Base-by-base conservation (phyloP, 2,888 invertebrate genomes). In the Pelosia muscerda region DNA sequence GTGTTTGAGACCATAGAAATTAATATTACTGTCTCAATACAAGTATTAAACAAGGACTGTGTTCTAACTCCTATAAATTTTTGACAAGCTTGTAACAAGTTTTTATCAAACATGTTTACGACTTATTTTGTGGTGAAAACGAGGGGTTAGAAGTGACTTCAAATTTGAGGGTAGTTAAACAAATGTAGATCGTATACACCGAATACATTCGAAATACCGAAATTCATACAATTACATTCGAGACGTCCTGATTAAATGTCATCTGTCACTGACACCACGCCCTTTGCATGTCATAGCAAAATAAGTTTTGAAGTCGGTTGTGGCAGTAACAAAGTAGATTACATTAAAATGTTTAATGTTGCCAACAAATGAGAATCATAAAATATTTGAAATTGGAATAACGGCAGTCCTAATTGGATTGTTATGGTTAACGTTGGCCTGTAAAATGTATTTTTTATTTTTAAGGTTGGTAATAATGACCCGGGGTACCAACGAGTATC, bases 261-360 rank as follows among this genome's bases (percentile, higher is more conserved):
- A 8, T 25, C n/a, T 26, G 42, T 55, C 49, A 49, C 26, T 61
- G 60, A 11, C 26, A 42, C 60, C 60, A 61, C 60, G 38, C 19
- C 60, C 26, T 42, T 49, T 26, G 26, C 26, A 49, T 61, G 25
- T 49, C 49, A 42, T 13, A 49, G 49, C n/a, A 61, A 61, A 60
- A 49, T 49, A 49, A 49, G 42, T 61, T 61, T 25, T 26, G 13
- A 26, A 61, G 60, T 42, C 23, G n/a, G 19, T 49, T 15, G 49
- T 26, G 26, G 42, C 42, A 26, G 25, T 23, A 22, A 49, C 6
- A 49, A n/a, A 49, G 19, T 60, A 60, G 15, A 42, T 19, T 26
- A 25, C 26, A 42, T 60, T 60, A 60, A 25, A 38, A 25, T 42
- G 31, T 58, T 34, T 25, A 34, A 58, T 31, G 23, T 34, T 23